Evolutionary conservation across 2,888 invertebrate genomes (phyloP), one percentile per base, ranked within the genome.

Genomic region (Ctenicera cuprea): DNA sequence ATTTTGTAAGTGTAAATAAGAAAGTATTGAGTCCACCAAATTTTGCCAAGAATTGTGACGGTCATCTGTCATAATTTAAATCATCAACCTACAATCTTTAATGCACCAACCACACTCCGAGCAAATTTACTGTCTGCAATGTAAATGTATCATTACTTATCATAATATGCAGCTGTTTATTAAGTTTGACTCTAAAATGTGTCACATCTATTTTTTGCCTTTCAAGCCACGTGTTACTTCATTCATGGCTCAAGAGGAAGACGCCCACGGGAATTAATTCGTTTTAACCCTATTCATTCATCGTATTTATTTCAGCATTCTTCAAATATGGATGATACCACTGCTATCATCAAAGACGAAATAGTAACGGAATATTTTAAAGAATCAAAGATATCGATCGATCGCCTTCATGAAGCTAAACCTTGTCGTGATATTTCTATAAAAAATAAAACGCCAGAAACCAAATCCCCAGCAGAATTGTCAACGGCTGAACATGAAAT

Each of bases 401-500:
- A 79, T 16, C 33, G 33, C 33, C 63, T 78, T 8, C 75, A 59
- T 20, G 71, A 68, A 48, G 48, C 68, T 0, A 77, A 75, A 74
- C 76, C 79, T 3, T 22, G 59, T 14, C 71, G 73, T 65, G 76
- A 79, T 64, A 65, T 78, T 41, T 62, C 63, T 14, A 59, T 69
- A 14, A 69, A 69, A 20, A 30, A 3, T 8, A 12, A 22, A 26
- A 12, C 5, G 9, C 3, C 5, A 14, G 12, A 18, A 11, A 18
- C 7, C 4, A 12, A 14, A 14, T 16, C 14, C 26, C 26, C 26
- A 26, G 5, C 26, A 5, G 5, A 26, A 26, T 3, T 26, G 26
- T 26, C n/a, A n/a, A 26, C 26, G 3, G 26, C 2, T 26, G 26
- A 5, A 26, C 2, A 26, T 3, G 26, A 26, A 26, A 26, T 26